Conservation (phyloP, 2,797 vertebrate species). For the Myotis vivesi region DNA sequence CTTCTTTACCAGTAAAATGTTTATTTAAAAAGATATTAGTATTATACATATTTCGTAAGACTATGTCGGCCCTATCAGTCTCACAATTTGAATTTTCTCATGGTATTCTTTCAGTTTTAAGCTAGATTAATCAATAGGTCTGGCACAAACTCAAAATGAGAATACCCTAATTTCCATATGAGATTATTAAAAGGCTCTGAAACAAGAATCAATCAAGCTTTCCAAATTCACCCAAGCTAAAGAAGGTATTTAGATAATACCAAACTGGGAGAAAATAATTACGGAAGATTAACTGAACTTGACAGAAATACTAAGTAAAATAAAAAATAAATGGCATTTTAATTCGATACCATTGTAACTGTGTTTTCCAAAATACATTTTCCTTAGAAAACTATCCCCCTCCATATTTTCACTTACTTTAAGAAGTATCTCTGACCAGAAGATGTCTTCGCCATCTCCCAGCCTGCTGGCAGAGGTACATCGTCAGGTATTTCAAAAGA, state of each 20-base stretch:
- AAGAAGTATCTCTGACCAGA: constrained; percentile 96
- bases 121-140: constrained; percentile 39
- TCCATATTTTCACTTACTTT: constrained; percentile 89
- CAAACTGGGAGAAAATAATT: background rate
- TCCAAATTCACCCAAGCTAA: constrained; percentile 15
- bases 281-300: background rate
- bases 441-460: constrained; percentile 97
- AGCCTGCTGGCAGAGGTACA: constrained; percentile 93
- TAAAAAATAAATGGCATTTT: background rate
- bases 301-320: background rate
- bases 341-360: background rate
- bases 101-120: background rate
- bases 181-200: constrained; percentile 5
- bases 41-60: background rate
- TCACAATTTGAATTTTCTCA: constrained; percentile 7
- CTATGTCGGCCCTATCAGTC: background rate
- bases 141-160: constrained; percentile 45
- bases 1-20: background rate
- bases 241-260: background rate
- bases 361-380: background rate
- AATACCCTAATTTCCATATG: constrained; percentile 42
- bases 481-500: constrained; percentile 97
- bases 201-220: constrained; percentile 17
- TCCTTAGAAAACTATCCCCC: background rate
- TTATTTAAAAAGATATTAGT: background rate